Conservation (phyloP, 2,888 invertebrate species). For the Epsilonema sp. region DNA sequence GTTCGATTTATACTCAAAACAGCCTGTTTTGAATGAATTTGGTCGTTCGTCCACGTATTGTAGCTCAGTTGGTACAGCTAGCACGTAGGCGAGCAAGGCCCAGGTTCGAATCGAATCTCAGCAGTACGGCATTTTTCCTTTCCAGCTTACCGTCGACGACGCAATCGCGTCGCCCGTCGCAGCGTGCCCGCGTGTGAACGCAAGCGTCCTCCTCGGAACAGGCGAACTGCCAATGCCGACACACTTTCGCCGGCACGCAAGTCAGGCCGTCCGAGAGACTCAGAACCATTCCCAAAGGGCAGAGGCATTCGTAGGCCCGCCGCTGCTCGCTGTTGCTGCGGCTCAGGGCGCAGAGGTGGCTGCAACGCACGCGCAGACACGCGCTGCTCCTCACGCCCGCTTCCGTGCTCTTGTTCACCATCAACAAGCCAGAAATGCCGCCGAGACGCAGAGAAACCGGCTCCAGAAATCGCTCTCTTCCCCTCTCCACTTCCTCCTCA, state of each 20-base stretch:
- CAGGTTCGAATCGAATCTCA: too few species aligned
- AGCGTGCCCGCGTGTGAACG: background rate
- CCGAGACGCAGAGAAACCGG: background rate
- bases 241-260: background rate
- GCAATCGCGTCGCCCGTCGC: background rate
- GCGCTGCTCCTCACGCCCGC: background rate
- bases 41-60: too few species aligned
- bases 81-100: too few species aligned
- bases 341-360: background rate
- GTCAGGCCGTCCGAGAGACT: background rate
- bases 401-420: background rate
- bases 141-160: too few species aligned
- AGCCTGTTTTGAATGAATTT: too few species aligned
- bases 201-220: background rate
- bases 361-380: background rate
- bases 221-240: background rate
- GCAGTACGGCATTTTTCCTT: too few species aligned
- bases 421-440: background rate
- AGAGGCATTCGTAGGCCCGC: background rate
- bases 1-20: too few species aligned
- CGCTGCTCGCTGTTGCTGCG: background rate
- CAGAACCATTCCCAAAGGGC: background rate
- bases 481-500: too few species aligned
- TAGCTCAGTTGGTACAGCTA: too few species aligned
- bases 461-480: too few species aligned